Conservation (phyloP, 2,113 vertebrate genomes). For the Phalacrocorax aristotelis region DNA sequence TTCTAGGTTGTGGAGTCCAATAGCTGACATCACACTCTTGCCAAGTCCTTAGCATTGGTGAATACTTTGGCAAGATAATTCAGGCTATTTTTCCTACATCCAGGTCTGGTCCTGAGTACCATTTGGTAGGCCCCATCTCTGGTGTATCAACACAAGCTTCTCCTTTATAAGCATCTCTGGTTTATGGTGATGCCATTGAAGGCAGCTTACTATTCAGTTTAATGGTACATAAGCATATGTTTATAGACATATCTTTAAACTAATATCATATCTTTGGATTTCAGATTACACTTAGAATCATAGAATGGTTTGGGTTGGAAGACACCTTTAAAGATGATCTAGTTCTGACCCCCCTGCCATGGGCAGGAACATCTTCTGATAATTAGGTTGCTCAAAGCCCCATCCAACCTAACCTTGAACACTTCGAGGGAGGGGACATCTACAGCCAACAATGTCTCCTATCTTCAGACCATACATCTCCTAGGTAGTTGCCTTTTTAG, state of each 20-base stretch:
- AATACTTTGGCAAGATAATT: background rate
- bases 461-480: background rate
- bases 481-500: background rate
- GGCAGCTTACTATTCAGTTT: background rate
- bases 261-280: background rate
- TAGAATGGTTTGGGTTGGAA: background rate
- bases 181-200: background rate
- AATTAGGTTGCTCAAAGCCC: background rate
- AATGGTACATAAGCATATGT: background rate
- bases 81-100: background rate
- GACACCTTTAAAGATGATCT: background rate
- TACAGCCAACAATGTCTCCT: background rate
- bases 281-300: background rate
- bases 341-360: rapidly evolving
- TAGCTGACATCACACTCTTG: background rate
- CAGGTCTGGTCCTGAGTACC: background rate
- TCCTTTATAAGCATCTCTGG: background rate
- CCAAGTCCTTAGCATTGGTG: background rate
- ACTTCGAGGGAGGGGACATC: background rate
- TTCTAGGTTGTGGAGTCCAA: background rate
- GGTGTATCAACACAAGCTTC: background rate
- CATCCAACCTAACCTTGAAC: background rate
- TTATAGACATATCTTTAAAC: background rate
- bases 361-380: too few relatives aligned
- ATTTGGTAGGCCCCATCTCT: background rate